A percentile compares a stretch with the other conserved stretches of the same genome.
These are phyloP conservation scores for Gnatocerus cornutus DNA, from an alignment of 2,888 invertebrate species.

Conservation along the genomic window DNA sequence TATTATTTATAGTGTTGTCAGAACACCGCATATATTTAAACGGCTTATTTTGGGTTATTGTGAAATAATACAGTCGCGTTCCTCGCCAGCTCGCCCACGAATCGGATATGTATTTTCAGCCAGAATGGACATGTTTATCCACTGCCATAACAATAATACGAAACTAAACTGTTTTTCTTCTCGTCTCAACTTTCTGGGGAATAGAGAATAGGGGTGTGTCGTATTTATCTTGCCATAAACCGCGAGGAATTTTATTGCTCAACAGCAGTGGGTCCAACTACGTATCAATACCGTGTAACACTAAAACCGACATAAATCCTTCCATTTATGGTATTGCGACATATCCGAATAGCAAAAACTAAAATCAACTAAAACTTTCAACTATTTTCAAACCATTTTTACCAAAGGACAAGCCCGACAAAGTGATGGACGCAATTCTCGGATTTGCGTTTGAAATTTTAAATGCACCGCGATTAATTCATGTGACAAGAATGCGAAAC, in stretches of 20 bases:
- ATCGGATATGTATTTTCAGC: conserved; percentile 19
- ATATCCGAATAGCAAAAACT: conserved; percentile 45
- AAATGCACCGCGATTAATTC: conserved; percentile 19
- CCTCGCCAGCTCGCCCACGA: neutral
- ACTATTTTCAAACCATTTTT: conserved; percentile 12
- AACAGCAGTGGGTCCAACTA: conserved; percentile 22
- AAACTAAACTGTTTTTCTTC: conserved; percentile 40
- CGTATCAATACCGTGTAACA: conserved; percentile 40
- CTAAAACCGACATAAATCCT: conserved; percentile 43
- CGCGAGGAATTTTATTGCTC: conserved; percentile 39
- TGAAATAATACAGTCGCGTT: conserved; percentile 2
- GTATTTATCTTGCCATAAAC: conserved; percentile 41
- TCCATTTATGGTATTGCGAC: conserved; percentile 38
- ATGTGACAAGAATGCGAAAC: conserved; percentile 12
- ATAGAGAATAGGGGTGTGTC: conserved; percentile 31
- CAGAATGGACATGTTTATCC: conserved; percentile 41
- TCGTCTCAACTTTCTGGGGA: conserved; percentile 24
- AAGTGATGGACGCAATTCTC: too few relatives aligned
- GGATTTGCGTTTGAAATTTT: conserved; percentile 7
- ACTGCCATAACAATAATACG: conserved; percentile 41
- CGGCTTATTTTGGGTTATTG: neutral
- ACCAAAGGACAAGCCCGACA: neutral
- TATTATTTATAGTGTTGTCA: too few relatives aligned
- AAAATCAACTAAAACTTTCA: conserved; percentile 16
- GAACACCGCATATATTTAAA: neutral